phyloP scores from a whole-genome alignment of 2,113 vertebrate genomes.

The Psilopogon haemacephalus region DNA sequence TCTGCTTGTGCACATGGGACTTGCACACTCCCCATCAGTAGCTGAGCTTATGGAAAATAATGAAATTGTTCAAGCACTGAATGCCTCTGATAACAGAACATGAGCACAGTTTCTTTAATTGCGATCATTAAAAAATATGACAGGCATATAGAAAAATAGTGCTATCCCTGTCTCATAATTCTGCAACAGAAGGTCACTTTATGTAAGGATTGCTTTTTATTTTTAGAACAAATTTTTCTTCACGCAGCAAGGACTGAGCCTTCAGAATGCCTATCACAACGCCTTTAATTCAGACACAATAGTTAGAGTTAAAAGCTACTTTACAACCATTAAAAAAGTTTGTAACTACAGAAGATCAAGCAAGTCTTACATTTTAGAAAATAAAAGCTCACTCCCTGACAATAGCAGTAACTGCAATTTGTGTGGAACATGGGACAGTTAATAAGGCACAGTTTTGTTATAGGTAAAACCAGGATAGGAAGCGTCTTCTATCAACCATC shows the following conservation, averaged over 20 bases:
- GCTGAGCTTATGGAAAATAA: background rate
- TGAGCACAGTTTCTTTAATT: background rate
- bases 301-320: background rate
- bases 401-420: background rate
- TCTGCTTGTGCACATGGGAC: conserved; percentile 34
- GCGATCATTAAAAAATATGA: conserved; percentile 27
- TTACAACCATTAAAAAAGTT: background rate
- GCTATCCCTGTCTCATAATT: background rate
- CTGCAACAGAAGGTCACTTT: conserved; percentile 24
- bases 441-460: background rate
- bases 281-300: background rate
- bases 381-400: background rate
- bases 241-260: background rate
- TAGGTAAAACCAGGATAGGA: background rate
- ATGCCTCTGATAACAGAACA: background rate
- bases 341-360: background rate
- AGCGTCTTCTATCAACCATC: background rate
- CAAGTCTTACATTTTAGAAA: background rate
- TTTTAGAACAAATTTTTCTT: conserved; percentile 27
- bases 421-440: background rate
- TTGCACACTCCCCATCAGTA: background rate
- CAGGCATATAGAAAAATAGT: background rate
- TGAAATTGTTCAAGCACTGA: background rate
- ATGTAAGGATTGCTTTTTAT: background rate
- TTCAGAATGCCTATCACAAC: background rate